Base-by-base conservation (phyloP, 2,888 invertebrate species). In the Furcula furcula region DNA sequence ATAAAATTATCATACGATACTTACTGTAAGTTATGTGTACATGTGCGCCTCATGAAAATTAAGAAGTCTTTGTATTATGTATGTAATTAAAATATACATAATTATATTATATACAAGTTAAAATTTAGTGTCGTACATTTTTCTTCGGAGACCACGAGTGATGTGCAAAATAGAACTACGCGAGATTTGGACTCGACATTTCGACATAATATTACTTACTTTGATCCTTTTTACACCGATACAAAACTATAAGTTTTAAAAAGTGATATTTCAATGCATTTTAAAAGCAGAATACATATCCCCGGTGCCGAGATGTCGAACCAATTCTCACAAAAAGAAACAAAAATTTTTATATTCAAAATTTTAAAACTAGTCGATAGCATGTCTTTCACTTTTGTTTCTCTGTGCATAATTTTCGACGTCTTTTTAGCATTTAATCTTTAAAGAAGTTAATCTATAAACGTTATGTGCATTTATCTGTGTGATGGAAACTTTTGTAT, bases 11-110 rank as follows among this genome's bases (percentile, higher is more conserved):
- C 78, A 76, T 87, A 87, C 78, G 76, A 80, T 79, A 83, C 59
- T 74, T 76, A 74, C 58, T 75, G 79, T 85, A 86, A 84, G 79
- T 71, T 78, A 82, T 73, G 79, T 87, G 82, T 88, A 83, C 70
- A 71, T 83, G 86, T 82, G 80, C 80, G 88, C 86, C 87, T 87
- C 86, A 76, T 79, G 78, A 56, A 83, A 82, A 76, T 79, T 83
- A 83, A 85, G 76, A 79, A 80, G 67, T 87, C 85, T 87, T 88
- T 87, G 88, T 88, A 87, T 78, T 84, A 70, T 83, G 80, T 86
- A 83, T 85, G 81, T 86, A 86, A 84, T 76, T 82, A 70, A 87
- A 83, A 78, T 87, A 87, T 87, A 88, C 85, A 87, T 84, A 58
- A 65, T 57, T 68, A 83, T 85, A 85, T 83, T 86, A 86, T 85